These are phyloP conservation scores for Eledone cirrhosa DNA, from an alignment of 2,888 invertebrate species.

Conservation along the genomic window DNA sequence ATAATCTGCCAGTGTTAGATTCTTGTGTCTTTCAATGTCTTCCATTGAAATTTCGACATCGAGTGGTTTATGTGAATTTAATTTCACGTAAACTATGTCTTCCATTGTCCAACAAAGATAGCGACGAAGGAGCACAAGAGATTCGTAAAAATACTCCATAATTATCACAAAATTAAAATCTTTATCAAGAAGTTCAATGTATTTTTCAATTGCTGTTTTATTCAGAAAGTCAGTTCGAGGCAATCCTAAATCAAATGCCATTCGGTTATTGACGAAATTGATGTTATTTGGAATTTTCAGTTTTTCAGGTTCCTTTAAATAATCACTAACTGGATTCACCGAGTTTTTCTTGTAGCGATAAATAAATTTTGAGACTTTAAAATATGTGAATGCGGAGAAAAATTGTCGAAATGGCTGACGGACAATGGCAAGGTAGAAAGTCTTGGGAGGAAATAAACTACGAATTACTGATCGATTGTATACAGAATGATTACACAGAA, in stretches of 20 bases:
- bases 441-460: background rate
- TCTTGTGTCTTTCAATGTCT: background rate
- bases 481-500: constrained; percentile 16
- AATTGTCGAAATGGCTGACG: constrained; percentile 18
- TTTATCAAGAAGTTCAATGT: constrained; percentile 1
- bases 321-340: background rate
- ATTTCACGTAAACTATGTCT: background rate
- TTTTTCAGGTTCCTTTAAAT: background rate
- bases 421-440: background rate
- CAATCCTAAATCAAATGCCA: constrained; percentile 13
- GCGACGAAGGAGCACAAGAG: constrained; percentile 4
- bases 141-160: constrained; percentile 22
- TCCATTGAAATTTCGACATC: background rate
- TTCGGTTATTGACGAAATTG: background rate
- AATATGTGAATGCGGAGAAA: constrained; percentile 3
- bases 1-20: constrained; percentile 5
- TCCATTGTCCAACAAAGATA: constrained; percentile 5
- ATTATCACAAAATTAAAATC: constrained; percentile 19
- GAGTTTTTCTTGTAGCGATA: background rate
- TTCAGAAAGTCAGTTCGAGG: background rate
- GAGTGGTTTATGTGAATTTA: background rate
- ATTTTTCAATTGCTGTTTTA: background rate
- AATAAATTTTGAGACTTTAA: background rate
- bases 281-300: background rate
- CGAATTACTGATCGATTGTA: background rate